Evolutionary conservation across 1,140 invertebrate species (phyloP).

Genomic region (Scylla paramamosain): DNA sequence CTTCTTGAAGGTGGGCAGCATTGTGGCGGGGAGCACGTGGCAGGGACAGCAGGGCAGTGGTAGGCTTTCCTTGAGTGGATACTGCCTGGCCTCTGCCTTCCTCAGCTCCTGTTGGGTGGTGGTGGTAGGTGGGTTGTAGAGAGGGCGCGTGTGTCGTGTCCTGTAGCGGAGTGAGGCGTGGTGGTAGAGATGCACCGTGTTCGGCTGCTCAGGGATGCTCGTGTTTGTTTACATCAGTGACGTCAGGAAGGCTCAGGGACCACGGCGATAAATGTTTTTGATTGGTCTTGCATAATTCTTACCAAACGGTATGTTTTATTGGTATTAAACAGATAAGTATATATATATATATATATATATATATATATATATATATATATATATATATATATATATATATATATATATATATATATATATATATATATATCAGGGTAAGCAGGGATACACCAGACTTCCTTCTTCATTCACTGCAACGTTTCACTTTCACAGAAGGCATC

Average conservation of each 20-base stretch:
- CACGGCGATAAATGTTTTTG: too few relatives aligned
- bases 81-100: neutral
- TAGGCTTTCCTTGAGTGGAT: neutral
- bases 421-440: too few relatives aligned
- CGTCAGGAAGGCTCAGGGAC: neutral
- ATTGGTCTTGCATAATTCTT: too few relatives aligned
- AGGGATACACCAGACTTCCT: too few relatives aligned
- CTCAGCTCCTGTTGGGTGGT: too few relatives aligned
- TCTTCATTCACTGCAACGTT: too few relatives aligned
- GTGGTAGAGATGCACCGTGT: neutral
- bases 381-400: neutral
- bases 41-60: neutral
- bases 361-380: neutral
- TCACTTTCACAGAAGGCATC: too few relatives aligned
- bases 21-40: neutral
- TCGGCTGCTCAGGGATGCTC: neutral
- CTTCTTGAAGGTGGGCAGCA: conserved; percentile 10
- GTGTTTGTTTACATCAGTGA: neutral
- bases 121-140: too few relatives aligned
- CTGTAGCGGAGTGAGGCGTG: neutral
- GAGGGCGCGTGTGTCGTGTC: neutral
- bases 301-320: too few relatives aligned
- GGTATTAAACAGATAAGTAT: neutral
- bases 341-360: neutral
- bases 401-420: too few relatives aligned